phyloP scores from a whole-genome alignment of 2,888 invertebrate species.

The Drosophila gaucha region DNA sequence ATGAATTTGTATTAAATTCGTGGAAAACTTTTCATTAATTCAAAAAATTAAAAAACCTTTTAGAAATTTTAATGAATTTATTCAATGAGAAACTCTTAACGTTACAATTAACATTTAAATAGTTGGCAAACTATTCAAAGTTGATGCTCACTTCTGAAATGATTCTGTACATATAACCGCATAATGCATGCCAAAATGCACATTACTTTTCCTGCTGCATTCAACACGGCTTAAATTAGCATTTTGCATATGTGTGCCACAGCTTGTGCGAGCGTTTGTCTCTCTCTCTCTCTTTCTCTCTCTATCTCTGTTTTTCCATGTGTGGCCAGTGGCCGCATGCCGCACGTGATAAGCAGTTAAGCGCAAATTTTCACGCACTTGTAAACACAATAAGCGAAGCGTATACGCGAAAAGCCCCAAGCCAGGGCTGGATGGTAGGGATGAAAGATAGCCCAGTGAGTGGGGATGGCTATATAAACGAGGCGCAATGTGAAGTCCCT shows the following conservation, averaged over 20 bases:
- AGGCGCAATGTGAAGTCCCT: constrained; percentile 13
- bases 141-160: constrained; percentile 7
- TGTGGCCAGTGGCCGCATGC: constrained; percentile 43
- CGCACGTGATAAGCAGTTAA: constrained; percentile 77
- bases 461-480: constrained; percentile 17
- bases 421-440: constrained; percentile 21
- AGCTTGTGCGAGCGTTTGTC: constrained; percentile 19
- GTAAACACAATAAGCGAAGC: constrained; percentile 76
- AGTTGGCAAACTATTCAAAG: background rate
- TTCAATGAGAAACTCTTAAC: background rate
- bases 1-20: no score
- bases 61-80: no score
- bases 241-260: constrained; percentile 23
- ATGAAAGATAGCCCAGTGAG: background rate
- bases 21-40: no score
- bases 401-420: constrained; percentile 67
- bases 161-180: constrained; percentile 26
- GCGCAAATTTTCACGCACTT: constrained; percentile 80
- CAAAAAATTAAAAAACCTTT: no score
- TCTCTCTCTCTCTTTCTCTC: constrained; percentile 15
- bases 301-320: constrained; percentile 25
- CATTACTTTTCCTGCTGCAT: constrained; percentile 42
- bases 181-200: constrained; percentile 37
- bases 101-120: background rate
- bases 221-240: constrained; percentile 58